Evolutionary conservation across 2,113 vertebrate species (phyloP), one percentile per base, ranked within the genome.

Genomic region (Ceyx melanurus): DNA sequence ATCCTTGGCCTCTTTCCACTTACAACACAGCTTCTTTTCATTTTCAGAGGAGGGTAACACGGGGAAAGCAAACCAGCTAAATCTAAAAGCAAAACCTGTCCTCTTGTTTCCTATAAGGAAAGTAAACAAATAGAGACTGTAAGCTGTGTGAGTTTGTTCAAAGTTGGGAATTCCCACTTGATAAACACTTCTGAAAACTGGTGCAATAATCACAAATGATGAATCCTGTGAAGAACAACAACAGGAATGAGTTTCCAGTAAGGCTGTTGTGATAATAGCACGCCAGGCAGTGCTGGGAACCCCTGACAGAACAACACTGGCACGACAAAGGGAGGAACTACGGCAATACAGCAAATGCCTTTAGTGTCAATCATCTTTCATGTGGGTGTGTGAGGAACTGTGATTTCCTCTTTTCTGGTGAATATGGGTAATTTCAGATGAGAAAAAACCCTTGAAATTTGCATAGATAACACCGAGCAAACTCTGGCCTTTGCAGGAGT

Each of bases 331-430:
- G 57, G 33, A 82, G 60, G 85, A 96, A 74, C 25, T 28, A 58
- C n/a, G 2, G 2, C 35, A 77, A 7, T 20, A 35, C 10, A 67
- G 71, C n/a, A 92, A 88, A 94, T 82, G 61, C 23, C 72, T 66
- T 45, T 56, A 40, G 8, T 91, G 81, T 50, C 88, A 77, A 71
- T 92, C 75, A 67, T 31, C 62, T 60, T 82, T 75, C 40, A 64
- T 53, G 78, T 64, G 88, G 77, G 72, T 62, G 53, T 19, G 46
- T 74, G 92, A 91, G 84, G 84, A 94, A 95, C 70, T 53, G 23
- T 18, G 45, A 90, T 90, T 95, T 97, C 93, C 92, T 89, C 65
- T 90, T 96, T 80, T 82, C 64, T 73, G 51, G n/a, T 60, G 22
- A 23, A 48, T 93, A 76, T 43, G 37, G 46, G 78, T 77, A 77